Evolutionary conservation across 2,113 vertebrate genomes (phyloP), one percentile per base, ranked within the genome.

Genomic region (Puma concolor): DNA sequence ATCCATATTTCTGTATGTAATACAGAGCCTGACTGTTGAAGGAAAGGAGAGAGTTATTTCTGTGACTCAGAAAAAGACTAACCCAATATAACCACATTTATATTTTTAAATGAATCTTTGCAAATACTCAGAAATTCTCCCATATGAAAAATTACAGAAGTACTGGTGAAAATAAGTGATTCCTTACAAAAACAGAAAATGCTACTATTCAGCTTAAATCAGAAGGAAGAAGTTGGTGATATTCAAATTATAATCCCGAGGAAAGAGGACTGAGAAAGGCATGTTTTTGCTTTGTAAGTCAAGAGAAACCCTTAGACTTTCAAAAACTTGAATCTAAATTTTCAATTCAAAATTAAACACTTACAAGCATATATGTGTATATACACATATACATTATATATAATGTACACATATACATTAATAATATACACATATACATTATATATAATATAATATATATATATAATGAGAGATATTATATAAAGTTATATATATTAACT

Each of bases 91-190:
- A 94, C 60, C 36, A 89, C 74, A 80, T 96, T 93, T 96, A 76
- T 95, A 88, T 95, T 96, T 97, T 95, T 94, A 17, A 97, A 92
- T 57, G 21, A 83, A 80, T 60, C 60, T 71, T 95, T 97, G 80
- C 48, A 94, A 95, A 97, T 88, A 85, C 0, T 81, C 52, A 92
- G 96, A 93, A 66, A 90, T 94, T 48, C 16, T 94, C 29, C 25
- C 80, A 85, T 27, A 60, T 36, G 50, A 94, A 95, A 93, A 96
- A 88, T 67, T 76, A 90, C 2, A 48, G 63, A 95, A 90, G 54
- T 80, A 48, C 67, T 84, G 71, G 60, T 87, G 15, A 96, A 93
- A 67, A 85, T 85, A 77, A 93, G 54, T 88, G 52, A 86, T n/a
- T 93, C 48, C 36, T 92, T 84, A 76, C 44, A 92, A 97, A 88